Percentiles rank a stretch among this genome's conserved stretches.
phyloP scores from a whole-genome alignment of 2,113 vertebrate species.

The Scalopus aquaticus region DNA sequence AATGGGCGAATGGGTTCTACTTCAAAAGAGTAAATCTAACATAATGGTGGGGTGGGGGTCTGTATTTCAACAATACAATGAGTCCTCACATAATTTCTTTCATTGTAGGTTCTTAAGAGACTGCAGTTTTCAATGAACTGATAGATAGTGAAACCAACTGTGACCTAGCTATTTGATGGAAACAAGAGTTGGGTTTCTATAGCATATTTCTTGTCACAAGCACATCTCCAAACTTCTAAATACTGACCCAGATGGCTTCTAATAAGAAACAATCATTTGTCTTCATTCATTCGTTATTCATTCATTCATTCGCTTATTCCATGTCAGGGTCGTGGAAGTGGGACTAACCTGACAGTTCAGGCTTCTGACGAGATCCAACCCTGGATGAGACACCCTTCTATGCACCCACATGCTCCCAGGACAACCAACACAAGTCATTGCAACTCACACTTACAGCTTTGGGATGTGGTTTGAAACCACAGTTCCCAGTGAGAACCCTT shows the following conservation, averaged over 20 bases:
- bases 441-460: neutral
- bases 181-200: neutral
- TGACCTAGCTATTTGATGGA: neutral
- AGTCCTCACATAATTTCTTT: neutral
- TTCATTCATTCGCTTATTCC: neutral
- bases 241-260: neutral
- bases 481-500: neutral
- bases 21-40: neutral
- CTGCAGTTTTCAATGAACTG: neutral
- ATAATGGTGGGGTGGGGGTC: neutral
- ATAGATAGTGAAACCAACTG: neutral
- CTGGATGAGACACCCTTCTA: neutral
- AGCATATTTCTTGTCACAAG: neutral
- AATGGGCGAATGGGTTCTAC: neutral
- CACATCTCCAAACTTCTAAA: neutral
- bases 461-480: neutral
- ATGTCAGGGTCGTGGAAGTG: neutral
- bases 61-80: constrained; percentile 38
- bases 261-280: neutral
- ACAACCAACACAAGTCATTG: neutral
- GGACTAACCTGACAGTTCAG: neutral
- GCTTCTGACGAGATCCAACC: neutral
- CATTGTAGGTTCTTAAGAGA: neutral
- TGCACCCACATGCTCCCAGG: neutral
- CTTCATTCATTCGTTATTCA: neutral